Evolutionary conservation across 53 echinoderm and acorn worm genomes (phyloP).

Genomic region (Temnopleurus reevesii): DNA sequence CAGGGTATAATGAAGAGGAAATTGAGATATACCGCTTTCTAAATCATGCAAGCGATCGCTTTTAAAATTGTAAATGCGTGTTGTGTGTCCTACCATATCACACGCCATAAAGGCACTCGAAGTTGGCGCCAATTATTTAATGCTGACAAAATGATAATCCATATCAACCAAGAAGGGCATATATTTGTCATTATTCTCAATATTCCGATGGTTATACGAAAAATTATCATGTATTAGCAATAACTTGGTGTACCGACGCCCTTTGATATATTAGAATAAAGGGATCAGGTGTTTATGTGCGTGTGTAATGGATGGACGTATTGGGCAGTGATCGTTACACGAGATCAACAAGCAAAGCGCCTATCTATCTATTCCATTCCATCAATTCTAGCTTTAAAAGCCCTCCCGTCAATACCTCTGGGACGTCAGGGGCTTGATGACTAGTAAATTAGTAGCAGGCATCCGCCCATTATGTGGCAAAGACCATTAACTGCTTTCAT

Average conservation of each 20-base stretch:
- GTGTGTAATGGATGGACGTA: slow-evolving; percentile 4
- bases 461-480: slow-evolving; percentile 29
- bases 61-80: neutral
- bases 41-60: neutral
- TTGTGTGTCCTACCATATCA: too few species aligned
- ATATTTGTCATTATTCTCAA: too few species aligned
- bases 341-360: neutral
- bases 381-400: slow-evolving; percentile 1
- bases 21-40: too few species aligned
- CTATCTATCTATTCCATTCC: neutral
- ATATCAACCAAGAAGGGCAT: too few species aligned
- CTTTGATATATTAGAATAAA: neutral
- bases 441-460: slow-evolving; percentile 18
- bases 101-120: too few species aligned
- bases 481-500: slow-evolving; percentile 35
- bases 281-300: slow-evolving; percentile 6
- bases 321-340: neutral
- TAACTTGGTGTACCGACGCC: neutral
- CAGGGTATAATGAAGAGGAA: neutral
- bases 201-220: too few species aligned
- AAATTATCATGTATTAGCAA: too few species aligned
- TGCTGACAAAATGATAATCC: too few species aligned
- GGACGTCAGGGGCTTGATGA: slow-evolving; percentile 4
- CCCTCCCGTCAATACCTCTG: slow-evolving; percentile 4
- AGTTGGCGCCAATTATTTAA: too few species aligned